A percentile compares a stretch with the other conserved stretches of the same genome.
Conservation (phyloP, 1,140 invertebrate species). For the Drosophila repletoides region DNA sequence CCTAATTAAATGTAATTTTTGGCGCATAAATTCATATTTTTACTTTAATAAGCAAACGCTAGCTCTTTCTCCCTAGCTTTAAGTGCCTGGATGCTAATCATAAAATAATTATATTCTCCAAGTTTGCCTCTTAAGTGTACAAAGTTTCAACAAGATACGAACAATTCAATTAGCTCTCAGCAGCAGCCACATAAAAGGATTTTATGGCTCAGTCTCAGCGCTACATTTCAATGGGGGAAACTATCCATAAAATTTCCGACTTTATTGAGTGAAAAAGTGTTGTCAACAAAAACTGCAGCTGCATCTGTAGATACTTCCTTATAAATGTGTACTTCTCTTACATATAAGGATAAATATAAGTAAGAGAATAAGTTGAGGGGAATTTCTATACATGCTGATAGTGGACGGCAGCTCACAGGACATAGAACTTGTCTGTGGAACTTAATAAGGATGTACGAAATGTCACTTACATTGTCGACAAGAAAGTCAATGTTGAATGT, state of each 20-base stretch:
- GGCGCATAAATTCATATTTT: too few relatives aligned
- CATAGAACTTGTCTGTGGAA: too few relatives aligned
- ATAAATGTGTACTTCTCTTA: conserved; percentile 12
- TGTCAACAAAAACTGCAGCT: conserved; percentile 40
- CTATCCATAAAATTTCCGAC: conserved; percentile 47
- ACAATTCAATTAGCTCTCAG: conserved; percentile 63
- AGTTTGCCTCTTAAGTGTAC: background rate
- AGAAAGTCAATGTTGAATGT: too few relatives aligned
- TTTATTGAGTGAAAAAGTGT: conserved; percentile 66
- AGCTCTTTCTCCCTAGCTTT: background rate
- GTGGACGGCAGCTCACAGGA: too few relatives aligned
- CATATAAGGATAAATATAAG: background rate
- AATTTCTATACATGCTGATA: background rate
- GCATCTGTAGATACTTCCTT: conserved; percentile 34
- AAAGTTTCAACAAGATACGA: conserved; percentile 9
- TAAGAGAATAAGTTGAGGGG: background rate
- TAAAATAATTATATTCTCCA: background rate
- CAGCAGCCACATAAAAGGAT: conserved; percentile 48
- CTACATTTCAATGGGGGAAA: conserved; percentile 17
- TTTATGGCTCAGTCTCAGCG: conserved; percentile 53
- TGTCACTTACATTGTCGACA: too few relatives aligned
- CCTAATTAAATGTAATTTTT: too few relatives aligned
- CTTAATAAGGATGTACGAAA: background rate
- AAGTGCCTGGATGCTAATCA: background rate
- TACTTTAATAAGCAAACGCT: background rate